Base-by-base conservation (phyloP, 2,888 invertebrate species). In the Phasia obesa region DNA sequence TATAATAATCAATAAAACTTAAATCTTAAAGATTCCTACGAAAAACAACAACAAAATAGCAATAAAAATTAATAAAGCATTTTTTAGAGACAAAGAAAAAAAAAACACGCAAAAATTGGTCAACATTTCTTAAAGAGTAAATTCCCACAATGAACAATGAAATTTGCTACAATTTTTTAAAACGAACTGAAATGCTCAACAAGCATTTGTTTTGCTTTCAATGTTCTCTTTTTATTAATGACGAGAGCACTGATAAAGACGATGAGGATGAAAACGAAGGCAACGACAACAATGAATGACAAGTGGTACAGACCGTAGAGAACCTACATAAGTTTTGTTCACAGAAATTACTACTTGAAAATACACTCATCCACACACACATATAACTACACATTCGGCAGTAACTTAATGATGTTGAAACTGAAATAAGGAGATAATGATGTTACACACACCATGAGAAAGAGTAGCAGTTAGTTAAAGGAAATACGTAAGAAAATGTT, bases 51-150 rank as follows among this genome's bases (percentile, higher is more conserved):
- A 64, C 15, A 69, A 62, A 64, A 57, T 49, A 25, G 70, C 70
- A 65, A 78, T 64, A 78, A 74, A 78, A 65, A 74, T 74, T 82
- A 78, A 82, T 78, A 78, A 82, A 78, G 69, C 78, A 78, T 74
- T 64, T 49, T 77, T 76, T 70, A 62, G 49, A 62, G 55, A 27
- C 51, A 44, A 57, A 62, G 64, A 55, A 4, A 64, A 44, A 57
- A 62, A 70, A 55, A 4, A 64, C 27, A 27, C 44, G 19, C 44
- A 55, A 25, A 23, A 6, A 19, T 9, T 0, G n/a, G 38, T 35
- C 19, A n/a, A 69, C 3, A 19, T 15, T 53, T 69, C 70, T 78
- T 74, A 70, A 78, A 82, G 82, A 77, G 55, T 51, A 35, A 59
- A 49, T 38, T 62, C 53, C 27, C 42, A 65, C 59, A 75, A 23